Conservation (phyloP, 1,140 invertebrate genomes). For the Drosophila biarmipes region DNA sequence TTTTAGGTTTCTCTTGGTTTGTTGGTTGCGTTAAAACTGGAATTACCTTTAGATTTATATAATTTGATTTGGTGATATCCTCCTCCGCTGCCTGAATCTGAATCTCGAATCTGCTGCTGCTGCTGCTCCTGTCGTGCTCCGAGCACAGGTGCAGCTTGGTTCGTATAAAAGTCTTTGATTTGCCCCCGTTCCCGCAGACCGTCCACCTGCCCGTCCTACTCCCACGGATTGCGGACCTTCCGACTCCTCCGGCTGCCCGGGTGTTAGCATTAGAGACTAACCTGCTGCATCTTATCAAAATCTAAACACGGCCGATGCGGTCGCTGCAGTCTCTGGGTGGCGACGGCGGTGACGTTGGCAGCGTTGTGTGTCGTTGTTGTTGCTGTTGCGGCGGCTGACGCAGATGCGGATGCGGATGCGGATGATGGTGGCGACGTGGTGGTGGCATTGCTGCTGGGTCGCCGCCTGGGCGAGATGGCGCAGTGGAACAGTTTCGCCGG, state of each 20-base stretch:
- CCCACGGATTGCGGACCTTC: neutral
- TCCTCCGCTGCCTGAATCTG: slow-evolving; percentile 3
- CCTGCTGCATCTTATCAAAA: slow-evolving; percentile 97
- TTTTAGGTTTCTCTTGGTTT: slow-evolving; percentile 54
- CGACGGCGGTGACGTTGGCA: slow-evolving; percentile 66
- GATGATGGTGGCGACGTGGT: slow-evolving; percentile 8
- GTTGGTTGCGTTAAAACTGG: slow-evolving; percentile 67
- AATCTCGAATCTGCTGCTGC: slow-evolving; percentile 15
- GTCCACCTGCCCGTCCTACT: neutral
- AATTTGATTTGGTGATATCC: slow-evolving; percentile 77
- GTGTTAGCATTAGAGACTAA: slow-evolving; percentile 82
- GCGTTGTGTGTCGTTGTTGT: slow-evolving; percentile 40
- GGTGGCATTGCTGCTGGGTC: slow-evolving; percentile 85
- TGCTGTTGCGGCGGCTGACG: slow-evolving; percentile 26
- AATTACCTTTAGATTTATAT: slow-evolving; percentile 59
- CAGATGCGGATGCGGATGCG: neutral
- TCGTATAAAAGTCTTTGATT: slow-evolving; percentile 84
- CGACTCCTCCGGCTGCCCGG: slow-evolving; percentile 2
- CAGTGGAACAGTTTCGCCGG: slow-evolving; percentile 91
- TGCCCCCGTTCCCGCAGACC: slow-evolving; percentile 40
- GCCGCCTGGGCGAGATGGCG: slow-evolving; percentile 87
- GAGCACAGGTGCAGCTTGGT: slow-evolving; percentile 24
- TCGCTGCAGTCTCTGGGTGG: slow-evolving; percentile 87
- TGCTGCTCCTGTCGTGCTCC: slow-evolving; percentile 25
- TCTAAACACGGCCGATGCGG: slow-evolving; percentile 94